Evolutionary conservation across 1,140 invertebrate species (phyloP).

Genomic region (Belonocnema kinseyi): DNA sequence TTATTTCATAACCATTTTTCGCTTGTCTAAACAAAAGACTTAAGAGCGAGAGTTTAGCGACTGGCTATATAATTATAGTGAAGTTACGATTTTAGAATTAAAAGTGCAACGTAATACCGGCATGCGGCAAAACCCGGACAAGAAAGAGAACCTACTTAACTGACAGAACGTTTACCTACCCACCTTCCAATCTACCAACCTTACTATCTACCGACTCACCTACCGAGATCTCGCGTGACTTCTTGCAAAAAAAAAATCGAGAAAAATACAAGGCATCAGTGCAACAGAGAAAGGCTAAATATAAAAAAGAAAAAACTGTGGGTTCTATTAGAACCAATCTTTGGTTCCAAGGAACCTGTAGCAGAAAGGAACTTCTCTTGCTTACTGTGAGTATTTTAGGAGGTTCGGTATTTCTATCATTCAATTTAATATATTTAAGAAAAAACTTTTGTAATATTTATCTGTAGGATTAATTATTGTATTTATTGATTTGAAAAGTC

Average conservation of each 20-base stretch:
- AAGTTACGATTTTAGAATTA: slow-evolving; percentile 30
- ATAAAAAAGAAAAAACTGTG: too few species aligned
- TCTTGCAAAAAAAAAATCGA: slow-evolving; percentile 11
- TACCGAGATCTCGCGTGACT: slow-evolving; percentile 22
- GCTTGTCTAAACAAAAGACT: slow-evolving; percentile 24
- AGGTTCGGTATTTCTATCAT: too few species aligned
- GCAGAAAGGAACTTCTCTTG: too few species aligned
- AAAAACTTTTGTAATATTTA: too few species aligned
- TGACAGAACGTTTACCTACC: slow-evolving; percentile 21
- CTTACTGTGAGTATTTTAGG: too few species aligned
- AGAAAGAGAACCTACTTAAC: slow-evolving; percentile 24
- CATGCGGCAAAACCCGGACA: slow-evolving; percentile 21
- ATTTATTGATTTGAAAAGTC: too few species aligned
- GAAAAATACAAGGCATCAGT: neutral
- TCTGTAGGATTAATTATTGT: too few species aligned
- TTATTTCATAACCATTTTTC: slow-evolving; percentile 22
- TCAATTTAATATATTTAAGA: too few species aligned
- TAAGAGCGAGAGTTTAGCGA: slow-evolving; percentile 29
- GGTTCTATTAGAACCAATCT: too few species aligned
- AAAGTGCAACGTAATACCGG: slow-evolving; percentile 30
- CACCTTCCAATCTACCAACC: slow-evolving; percentile 17
- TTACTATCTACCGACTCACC: slow-evolving; percentile 20
- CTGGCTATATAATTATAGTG: slow-evolving; percentile 8
- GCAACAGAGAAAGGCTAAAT: too few species aligned
- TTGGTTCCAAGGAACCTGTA: too few species aligned